Evolutionary conservation across 1,140 invertebrate genomes (phyloP).

Genomic region (Tetraneura akinire): DNA sequence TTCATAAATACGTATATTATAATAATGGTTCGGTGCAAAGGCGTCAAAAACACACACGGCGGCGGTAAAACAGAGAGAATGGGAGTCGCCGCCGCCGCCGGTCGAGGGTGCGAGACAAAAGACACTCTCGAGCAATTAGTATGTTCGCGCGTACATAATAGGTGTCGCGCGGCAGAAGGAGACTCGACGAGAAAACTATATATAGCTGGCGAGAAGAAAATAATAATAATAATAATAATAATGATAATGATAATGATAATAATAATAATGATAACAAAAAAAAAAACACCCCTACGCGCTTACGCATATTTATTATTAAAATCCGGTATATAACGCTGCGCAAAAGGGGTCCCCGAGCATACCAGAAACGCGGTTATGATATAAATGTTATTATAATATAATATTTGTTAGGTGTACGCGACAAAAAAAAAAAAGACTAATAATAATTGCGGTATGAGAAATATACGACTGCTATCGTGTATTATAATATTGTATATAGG

Average conservation of each 20-base stretch:
- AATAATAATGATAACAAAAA: background rate
- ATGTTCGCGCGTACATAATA: background rate
- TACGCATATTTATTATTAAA: no score
- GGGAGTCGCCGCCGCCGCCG: background rate
- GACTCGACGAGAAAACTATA: background rate
- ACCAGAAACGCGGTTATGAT: no score
- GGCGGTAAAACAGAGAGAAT: no score
- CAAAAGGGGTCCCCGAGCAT: background rate
- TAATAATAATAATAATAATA: no score
- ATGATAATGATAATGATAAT: no score
- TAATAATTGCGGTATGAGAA: background rate
- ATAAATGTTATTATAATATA: background rate
- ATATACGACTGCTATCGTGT: background rate
- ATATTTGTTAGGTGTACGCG: background rate
- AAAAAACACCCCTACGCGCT: background rate
- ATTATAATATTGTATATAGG: no score
- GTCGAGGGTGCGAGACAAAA: constrained; percentile 1
- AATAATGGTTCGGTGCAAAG: no score
- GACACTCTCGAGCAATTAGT: constrained; percentile 20
- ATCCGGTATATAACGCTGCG: no score
- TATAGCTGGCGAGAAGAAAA: no score
- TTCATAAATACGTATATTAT: no score
- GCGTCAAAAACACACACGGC: background rate
- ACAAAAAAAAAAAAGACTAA: background rate
- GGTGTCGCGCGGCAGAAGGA: background rate